Evolutionary conservation across 1,140 invertebrate species (phyloP), one percentile per base, ranked within the genome.

Genomic region (Drosophila punjabiensis): DNA sequence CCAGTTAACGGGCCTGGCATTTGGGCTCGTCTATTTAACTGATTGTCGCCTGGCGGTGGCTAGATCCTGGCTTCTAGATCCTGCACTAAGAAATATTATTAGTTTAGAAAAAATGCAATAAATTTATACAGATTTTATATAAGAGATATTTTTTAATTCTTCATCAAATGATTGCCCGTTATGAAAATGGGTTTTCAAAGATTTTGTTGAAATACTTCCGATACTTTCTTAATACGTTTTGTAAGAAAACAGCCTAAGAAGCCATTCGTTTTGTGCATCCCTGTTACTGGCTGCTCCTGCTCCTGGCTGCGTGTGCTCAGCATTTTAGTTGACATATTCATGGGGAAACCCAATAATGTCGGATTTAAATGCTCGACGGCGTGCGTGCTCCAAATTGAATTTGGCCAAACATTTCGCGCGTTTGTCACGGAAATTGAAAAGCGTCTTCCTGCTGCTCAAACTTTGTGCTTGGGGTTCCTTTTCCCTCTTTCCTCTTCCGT

Each of bases 281-380:
- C 37, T 39, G 9, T 28, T 32, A 30, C 37, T 30, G 39, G 11
- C 11, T 32, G 16, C 28, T 65, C 35, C 28, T 10, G 20, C 18
- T 48, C 56, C 65, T 39, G 39, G 10, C 43, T 43, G 56, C 62
- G 66, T 73, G 83, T 76, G 61, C 45, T 90, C 53, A 73, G 70
- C 79, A 79, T 77, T 85, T 86, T 81, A 82, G 82, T 91, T 90
- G 86, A 90, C 86, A 90, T 90, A 90, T 90, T 90, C 86, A 90
- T 89, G 82, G 86, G 76, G 47, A 90, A 90, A 86, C 79, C 67
- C 87, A 90, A 86, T 90, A 90, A 90, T 86, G 87, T 82, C 82
- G 79, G 79, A 90, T 90, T 90, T 90, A 90, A 90, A 90, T 90
- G 82, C 82, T 82, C 65, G 61, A 56, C 67, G 59, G 67, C 79